Evolutionary conservation across 2,113 vertebrate species (phyloP).

Genomic region (Melanotaenia duboulayi): DNA sequence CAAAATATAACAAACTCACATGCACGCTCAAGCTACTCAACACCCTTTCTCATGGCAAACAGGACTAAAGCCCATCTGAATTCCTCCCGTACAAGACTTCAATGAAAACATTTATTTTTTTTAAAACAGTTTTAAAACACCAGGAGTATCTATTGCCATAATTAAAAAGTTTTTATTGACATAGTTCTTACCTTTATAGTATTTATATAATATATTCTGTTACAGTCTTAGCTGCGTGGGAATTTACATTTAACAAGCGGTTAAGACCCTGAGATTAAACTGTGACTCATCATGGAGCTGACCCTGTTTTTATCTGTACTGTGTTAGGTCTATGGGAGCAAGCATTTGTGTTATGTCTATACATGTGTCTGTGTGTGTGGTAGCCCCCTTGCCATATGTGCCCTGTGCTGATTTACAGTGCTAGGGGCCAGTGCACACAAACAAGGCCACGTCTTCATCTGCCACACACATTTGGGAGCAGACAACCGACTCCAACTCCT

Average conservation of each 20-base stretch:
- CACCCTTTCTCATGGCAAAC: not conserved
- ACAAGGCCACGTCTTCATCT: slow-evolving; percentile 74
- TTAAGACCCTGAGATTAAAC: slow-evolving; percentile 22
- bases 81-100: not conserved
- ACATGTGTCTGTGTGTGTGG: slow-evolving; percentile 32
- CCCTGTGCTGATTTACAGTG: slow-evolving; percentile 68
- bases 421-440: slow-evolving; percentile 71
- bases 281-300: slow-evolving; percentile 35
- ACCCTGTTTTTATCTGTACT: slow-evolving; percentile 44
- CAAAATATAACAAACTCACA: slow-evolving; percentile 23
- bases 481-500: slow-evolving; percentile 35
- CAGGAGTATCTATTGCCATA: not conserved
- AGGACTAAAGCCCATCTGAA: not conserved
- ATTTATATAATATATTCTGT: not conserved
- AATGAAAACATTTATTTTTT: not conserved
- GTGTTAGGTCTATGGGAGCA: slow-evolving; percentile 47
- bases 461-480: slow-evolving; percentile 66
- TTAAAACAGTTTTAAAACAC: not conserved
- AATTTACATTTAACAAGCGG: slow-evolving; percentile 22
- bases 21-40: slow-evolving; percentile 1
- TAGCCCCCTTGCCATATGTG: slow-evolving; percentile 67
- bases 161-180: not conserved
- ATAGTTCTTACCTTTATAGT: not conserved
- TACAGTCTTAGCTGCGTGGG: not conserved
- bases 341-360: slow-evolving; percentile 54